Evolutionary conservation across 2,113 vertebrate species (phyloP).

Genomic region (Oreochromis aureus): DNA sequence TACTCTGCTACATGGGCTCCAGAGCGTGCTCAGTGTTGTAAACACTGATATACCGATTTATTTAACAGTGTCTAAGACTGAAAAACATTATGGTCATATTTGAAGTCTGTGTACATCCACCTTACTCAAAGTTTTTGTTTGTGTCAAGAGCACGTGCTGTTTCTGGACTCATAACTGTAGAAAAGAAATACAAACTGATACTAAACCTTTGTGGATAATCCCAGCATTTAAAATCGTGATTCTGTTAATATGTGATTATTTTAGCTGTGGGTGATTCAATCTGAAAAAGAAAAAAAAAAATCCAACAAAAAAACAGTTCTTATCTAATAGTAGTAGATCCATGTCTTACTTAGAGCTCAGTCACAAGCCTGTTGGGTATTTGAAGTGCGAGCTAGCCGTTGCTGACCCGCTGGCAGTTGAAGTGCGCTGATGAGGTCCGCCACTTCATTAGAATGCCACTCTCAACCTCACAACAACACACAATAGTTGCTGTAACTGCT

Average conservation of each 20-base stretch:
- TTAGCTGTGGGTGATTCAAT: neutral
- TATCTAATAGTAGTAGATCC: neutral
- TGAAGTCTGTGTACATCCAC: neutral
- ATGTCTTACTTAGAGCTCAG: neutral
- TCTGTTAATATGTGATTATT: neutral
- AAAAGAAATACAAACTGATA: neutral
- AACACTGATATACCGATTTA: neutral
- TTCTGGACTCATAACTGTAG: neutral
- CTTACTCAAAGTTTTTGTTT: neutral
- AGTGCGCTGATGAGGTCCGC: constrained; percentile 38
- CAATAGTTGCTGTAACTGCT: constrained; percentile 55
- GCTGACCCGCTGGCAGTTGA: constrained; percentile 14
- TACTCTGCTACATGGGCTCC: neutral
- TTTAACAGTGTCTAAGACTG: neutral
- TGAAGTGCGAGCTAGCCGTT: constrained; percentile 18
- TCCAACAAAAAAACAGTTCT: neutral
- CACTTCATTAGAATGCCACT: constrained; percentile 56
- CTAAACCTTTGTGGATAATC: neutral
- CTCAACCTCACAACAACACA: constrained; percentile 7
- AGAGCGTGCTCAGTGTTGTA: neutral
- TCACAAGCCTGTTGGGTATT: constrained; percentile 11
- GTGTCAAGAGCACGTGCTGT: neutral
- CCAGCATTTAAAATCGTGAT: rapidly evolving
- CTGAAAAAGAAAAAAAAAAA: neutral
- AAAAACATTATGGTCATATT: neutral